Evolutionary conservation across 2,888 invertebrate species (phyloP).

Genomic region (Dolomedes plantarius): DNA sequence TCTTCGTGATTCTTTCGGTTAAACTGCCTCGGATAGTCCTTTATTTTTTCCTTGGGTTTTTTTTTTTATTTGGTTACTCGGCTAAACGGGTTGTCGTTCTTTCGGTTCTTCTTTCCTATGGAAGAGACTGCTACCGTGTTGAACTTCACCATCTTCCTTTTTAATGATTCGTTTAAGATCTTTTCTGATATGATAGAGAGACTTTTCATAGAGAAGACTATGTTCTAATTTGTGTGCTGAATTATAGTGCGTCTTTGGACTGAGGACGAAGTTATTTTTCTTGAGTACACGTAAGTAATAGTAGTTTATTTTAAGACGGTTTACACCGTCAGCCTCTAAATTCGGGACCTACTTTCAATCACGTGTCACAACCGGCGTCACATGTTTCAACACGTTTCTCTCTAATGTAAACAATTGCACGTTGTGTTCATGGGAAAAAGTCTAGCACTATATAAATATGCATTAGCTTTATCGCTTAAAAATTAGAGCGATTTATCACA

Average conservation of each 20-base stretch:
- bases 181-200: conserved; percentile 2
- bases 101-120: conserved; percentile 1
- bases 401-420: conserved; percentile 40
- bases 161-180: conserved; percentile 23
- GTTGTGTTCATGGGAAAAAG: background rate
- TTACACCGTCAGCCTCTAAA: background rate
- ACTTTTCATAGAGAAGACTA: conserved; percentile 18
- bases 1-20: conserved; percentile 45
- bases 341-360: conserved; percentile 11
- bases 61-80: conserved; percentile 22
- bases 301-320: conserved; percentile 30
- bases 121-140: conserved; percentile 2
- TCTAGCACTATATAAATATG: background rate
- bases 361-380: conserved; percentile 20
- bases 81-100: conserved; percentile 35
- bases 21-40: conserved; percentile 35
- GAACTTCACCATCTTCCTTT: conserved; percentile 1
- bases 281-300: conserved; percentile 28
- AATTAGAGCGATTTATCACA: too few species aligned
- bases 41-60: conserved; percentile 20
- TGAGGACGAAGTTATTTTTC: conserved; percentile 15
- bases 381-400: conserved; percentile 8
- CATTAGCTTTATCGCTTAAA: too few species aligned
- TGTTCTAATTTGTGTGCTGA: conserved; percentile 24
- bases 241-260: background rate